Conservation (phyloP, 2,888 invertebrate genomes). For the Hemithea aestivaria region DNA sequence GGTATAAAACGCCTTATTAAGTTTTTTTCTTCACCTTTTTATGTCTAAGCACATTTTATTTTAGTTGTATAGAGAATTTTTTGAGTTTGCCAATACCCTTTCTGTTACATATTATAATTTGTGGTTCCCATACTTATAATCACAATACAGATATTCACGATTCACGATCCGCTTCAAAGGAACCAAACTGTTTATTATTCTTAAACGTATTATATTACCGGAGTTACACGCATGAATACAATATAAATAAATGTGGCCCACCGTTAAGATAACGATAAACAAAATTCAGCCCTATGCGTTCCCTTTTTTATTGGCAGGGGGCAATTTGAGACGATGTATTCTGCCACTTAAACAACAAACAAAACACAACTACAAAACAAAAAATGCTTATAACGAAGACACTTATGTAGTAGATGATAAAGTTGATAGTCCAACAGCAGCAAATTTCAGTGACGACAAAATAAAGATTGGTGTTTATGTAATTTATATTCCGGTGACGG, state of each 20-base stretch:
- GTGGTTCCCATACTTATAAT: slow-evolving; percentile 24
- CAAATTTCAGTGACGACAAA: slow-evolving; percentile 26
- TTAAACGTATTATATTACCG: slow-evolving; percentile 67
- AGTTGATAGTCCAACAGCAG: slow-evolving; percentile 24
- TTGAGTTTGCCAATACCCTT: too few species aligned
- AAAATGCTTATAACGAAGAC: slow-evolving; percentile 17
- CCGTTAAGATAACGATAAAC: slow-evolving; percentile 77
- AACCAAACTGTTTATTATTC: slow-evolving; percentile 57
- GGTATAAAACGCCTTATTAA: too few species aligned
- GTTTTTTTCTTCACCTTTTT: too few species aligned
- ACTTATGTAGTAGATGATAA: slow-evolving; percentile 26
- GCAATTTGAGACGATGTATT: slow-evolving; percentile 75
- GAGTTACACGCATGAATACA: slow-evolving; percentile 65
- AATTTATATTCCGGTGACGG: slow-evolving; percentile 75
- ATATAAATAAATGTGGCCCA: slow-evolving; percentile 70
- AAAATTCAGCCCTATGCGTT: slow-evolving; percentile 72
- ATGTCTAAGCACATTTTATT: too few species aligned
- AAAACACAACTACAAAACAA: slow-evolving; percentile 19
- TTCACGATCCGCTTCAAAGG: slow-evolving; percentile 33
- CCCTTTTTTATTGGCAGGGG: slow-evolving; percentile 76
- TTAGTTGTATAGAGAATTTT: too few species aligned
- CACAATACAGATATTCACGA: slow-evolving; percentile 22
- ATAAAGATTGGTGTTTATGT: slow-evolving; percentile 43
- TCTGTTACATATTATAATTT: too few species aligned
- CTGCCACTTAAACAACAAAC: slow-evolving; percentile 51